These are phyloP conservation scores for Phanerotoma sp. DNA, from an alignment of 2,888 invertebrate genomes.

Conservation along the genomic window DNA sequence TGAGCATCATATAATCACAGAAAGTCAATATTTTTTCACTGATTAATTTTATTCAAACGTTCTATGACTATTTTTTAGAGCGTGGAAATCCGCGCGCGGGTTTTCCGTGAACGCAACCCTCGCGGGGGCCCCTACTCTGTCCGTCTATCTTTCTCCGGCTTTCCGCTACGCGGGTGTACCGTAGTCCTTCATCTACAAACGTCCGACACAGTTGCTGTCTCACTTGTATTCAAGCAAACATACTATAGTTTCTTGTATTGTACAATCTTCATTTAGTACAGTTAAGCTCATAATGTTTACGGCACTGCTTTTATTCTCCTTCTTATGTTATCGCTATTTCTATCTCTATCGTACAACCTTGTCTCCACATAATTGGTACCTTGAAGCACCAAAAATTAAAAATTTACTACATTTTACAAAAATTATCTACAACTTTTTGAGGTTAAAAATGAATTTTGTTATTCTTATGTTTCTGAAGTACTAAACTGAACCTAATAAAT, in stretches of 20 bases:
- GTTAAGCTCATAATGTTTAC: conserved; percentile 46
- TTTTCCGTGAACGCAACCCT: conserved; percentile 32
- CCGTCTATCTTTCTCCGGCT: conserved; percentile 11
- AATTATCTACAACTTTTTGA: conserved; percentile 1
- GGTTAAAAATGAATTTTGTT: not conserved
- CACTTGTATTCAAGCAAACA: not conserved
- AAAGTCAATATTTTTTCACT: not conserved
- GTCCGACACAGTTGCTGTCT: conserved; percentile 4
- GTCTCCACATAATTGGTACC: too few species aligned
- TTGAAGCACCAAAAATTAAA: too few species aligned
- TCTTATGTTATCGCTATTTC: conserved; percentile 21
- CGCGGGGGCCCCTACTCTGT: conserved; percentile 23
- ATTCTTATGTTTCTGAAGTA: too few species aligned
- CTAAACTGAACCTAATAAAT: too few species aligned
- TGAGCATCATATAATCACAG: not conserved
- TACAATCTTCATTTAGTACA: conserved; percentile 33
- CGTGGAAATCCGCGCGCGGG: conserved; percentile 31
- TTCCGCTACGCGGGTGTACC: conserved; percentile 25
- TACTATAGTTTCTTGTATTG: not conserved
- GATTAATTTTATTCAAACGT: not conserved
- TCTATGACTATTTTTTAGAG: conserved; percentile 10
- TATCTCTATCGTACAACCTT: conserved; percentile 25
- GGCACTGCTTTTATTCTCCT: conserved; percentile 35
- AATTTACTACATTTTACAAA: too few species aligned
- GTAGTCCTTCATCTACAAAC: conserved; percentile 15